Evolutionary conservation across 2,797 vertebrate species (phyloP).

Genomic region (Tamandua tetradactyla): DNA sequence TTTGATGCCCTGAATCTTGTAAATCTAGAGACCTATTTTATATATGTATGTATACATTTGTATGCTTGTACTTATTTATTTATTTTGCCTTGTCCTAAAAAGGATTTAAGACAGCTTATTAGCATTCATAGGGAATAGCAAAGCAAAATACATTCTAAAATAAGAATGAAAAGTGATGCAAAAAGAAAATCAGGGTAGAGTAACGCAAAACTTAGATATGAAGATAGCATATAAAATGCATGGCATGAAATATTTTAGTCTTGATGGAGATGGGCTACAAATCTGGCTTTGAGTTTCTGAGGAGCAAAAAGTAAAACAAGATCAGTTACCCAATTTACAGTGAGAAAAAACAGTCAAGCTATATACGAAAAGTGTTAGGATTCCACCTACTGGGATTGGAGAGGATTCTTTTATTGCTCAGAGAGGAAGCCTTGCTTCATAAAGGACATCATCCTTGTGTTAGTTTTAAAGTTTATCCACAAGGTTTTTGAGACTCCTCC

Average conservation of each 20-base stretch:
- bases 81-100: conserved; percentile 30
- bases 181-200: conserved; percentile 6
- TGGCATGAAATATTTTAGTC: not conserved
- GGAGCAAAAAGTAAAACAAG: conserved; percentile 28
- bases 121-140: conserved; percentile 30
- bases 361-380: not conserved
- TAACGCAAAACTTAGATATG: conserved; percentile 41
- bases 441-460: not conserved
- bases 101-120: conserved; percentile 57
- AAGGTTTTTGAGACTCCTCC: not conserved
- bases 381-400: not conserved
- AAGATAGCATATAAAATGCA: not conserved
- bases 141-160: conserved; percentile 46
- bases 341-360: not conserved
- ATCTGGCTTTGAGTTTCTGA: conserved; percentile 34
- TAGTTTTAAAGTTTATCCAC: not conserved
- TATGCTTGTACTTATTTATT: conserved; percentile 50
- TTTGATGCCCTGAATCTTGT: not conserved
- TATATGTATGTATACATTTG: not conserved
- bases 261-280: not conserved
- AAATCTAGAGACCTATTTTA: conserved; percentile 63
- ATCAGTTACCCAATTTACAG: not conserved
- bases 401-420: not conserved
- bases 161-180: conserved; percentile 5
- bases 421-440: not conserved